Base-by-base conservation (phyloP, 2,113 vertebrate genomes). In the Platysternon megacephalum region DNA sequence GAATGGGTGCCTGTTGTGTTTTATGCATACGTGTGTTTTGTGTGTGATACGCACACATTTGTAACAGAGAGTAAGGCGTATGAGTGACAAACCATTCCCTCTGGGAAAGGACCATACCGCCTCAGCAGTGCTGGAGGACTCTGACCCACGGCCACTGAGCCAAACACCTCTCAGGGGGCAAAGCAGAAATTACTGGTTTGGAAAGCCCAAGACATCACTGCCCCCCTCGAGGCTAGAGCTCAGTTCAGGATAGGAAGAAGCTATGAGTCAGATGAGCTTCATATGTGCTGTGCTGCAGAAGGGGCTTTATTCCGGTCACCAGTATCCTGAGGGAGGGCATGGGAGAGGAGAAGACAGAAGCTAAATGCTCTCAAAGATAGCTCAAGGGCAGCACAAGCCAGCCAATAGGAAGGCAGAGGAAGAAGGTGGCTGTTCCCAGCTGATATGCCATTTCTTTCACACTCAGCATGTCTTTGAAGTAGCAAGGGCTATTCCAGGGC, bases 401-500 rank as follows among this genome's bases (percentile, higher is more conserved):
- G 4, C 49, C 44, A 88, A 13, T 21, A 17, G n/a, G 14, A 86
- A 3, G 11, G 39, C 83, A 84, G 65, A 51, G 32, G 81, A 78
- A 74, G 55, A 93, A 74, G 0, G 4, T 55, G 16, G 48, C 80
- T 89, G 12, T 85, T 48, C 28, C 88, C 87, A 9, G 53, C 0
- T 4, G 87, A 91, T 82, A 90, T 95, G 93, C 94, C 94, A 93
- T 72, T 97, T 93, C 48, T 88, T 91, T 93, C 94, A 56, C 79
- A 95, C 93, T 91, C 89, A 53, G 79, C 86, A 94, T 39, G 87
- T 58, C 28, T 28, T 81, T 52, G 82, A 52, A 80, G 46, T 28
- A 92, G 58, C 79, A 94, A 83, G 89, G 89, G 79, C 35, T 0
- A 93, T 90, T 95, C 78, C 90, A 56, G 92, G 84, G 82, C 17